These are phyloP conservation scores for Halichondria panicea DNA, from an alignment of 37 sponge, comb jelly and placozoan genomes.

Conservation along the genomic window DNA sequence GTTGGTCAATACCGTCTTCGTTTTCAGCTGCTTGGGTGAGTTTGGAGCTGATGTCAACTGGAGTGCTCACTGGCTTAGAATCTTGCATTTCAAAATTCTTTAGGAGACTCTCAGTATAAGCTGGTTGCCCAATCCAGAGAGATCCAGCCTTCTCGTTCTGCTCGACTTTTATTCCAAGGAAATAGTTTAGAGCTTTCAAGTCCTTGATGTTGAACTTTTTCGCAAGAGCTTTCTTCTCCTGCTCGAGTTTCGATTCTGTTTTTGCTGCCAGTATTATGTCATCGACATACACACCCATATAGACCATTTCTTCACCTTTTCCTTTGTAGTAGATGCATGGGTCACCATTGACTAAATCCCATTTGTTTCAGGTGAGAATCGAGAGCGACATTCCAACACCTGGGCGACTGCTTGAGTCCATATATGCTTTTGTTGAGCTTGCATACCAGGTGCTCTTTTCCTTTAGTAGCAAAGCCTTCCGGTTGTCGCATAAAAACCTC, in stretches of 20 bases:
- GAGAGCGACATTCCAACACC: slow-evolving; percentile 58
- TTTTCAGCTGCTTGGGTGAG: slow-evolving; percentile 39
- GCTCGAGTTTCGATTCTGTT: slow-evolving; percentile 5
- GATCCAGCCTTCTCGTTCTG: slow-evolving; percentile 30
- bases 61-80: slow-evolving; percentile 34
- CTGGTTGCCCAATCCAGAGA: slow-evolving; percentile 66
- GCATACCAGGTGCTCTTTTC: slow-evolving; percentile 45
- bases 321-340: slow-evolving; percentile 45
- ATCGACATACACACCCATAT: slow-evolving; percentile 66
- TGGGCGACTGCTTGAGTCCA: slow-evolving; percentile 57
- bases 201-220: slow-evolving; percentile 38
- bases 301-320: slow-evolving; percentile 16
- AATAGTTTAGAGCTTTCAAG: slow-evolving; percentile 37
- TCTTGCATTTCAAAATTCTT: slow-evolving; percentile 62
- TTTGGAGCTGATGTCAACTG: slow-evolving; percentile 23
- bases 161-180: slow-evolving; percentile 56
- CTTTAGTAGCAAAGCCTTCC: slow-evolving; percentile 31
- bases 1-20: slow-evolving; percentile 14
- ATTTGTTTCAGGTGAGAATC: slow-evolving; percentile 49
- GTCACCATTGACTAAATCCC: slow-evolving; percentile 62
- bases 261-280: slow-evolving; percentile 45
- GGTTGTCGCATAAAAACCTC: slow-evolving; percentile 66
- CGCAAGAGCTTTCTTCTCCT: slow-evolving; percentile 48
- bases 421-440: slow-evolving; percentile 47
- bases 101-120: slow-evolving; percentile 49